Base-by-base conservation (phyloP, 2,797 vertebrate genomes). In the Cyclopterus lumpus region DNA sequence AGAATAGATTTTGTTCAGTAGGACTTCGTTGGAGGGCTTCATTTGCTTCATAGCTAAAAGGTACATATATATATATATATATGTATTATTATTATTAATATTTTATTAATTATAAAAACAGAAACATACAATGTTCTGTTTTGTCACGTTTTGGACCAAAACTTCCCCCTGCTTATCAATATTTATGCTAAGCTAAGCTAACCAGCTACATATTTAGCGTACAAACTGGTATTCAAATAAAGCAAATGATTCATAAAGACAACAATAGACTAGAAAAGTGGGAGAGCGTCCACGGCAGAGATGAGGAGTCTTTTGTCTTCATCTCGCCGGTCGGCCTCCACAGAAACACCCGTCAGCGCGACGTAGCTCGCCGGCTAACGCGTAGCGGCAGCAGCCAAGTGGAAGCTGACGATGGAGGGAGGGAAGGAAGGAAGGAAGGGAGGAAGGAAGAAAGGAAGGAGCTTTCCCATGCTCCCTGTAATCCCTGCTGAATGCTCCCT, bases 391-490 rank as follows among this genome's bases (percentile, higher is more conserved):
- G 73, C 62, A 36, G 53, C 40, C 62, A 34, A 60, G 63, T 54
- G 46, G 22, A 66, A 73, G 73, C 74, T 48, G 49, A 16, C 5
- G 51, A 63, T 8, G 71, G 40, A 30, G 55, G 24, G 59, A 38
- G 58, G 24, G 61, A 42, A 26, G 51, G 51, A 42, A 15, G 34
- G 42, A 5, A 64, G 64, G 12, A 28, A 34, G 4, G 32, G 7
- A 34, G 32, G 32, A 34, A 55, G 26, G 60, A 42, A 26, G 51
- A 51, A 46, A 11, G 34, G 40, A 5, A 61, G 64, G 11, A 32
- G 55, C 73, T 61, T 85, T 91, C 90, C 87, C 82, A 86, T 71
- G 86, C 90, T 86, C 86, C 55, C 59, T 78, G 60, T 73, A 72
- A 88, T 79, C 75, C 71, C 32, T 3, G 14, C 68, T 80, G 46